Evolutionary conservation across 2,797 vertebrate genomes (phyloP), one percentile per base, ranked within the genome.

Genomic region (Benthosema pterotum): DNA sequence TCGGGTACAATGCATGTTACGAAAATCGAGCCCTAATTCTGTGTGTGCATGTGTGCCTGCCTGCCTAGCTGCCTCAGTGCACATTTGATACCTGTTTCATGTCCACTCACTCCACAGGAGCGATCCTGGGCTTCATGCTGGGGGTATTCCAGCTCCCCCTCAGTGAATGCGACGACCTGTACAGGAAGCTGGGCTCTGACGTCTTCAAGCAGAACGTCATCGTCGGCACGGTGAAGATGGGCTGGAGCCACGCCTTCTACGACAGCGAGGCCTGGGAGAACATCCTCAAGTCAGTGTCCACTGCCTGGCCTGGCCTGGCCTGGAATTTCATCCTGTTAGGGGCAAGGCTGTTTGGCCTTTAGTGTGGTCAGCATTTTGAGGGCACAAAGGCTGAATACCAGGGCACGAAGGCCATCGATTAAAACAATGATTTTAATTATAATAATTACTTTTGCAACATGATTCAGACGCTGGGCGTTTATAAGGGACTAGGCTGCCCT

Each of bases 201-300:
- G 91, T 99, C 58, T 99, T 99, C 87, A 98, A 96, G 82, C 97
- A 98, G 90, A 98, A 99, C 32, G 94, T 97, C 67, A 95, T 99
- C 64, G 92, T 98, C 51, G 97, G 97, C 74, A 97, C 97, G 0
- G 89, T 98, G 73, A 99, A 99, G 91, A 99, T 99, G 97, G 94
- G 97, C 73, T 99, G 97, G 97, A 98, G 80, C 83, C 97, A 99
- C 0, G 96, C 96, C 59, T 99, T 97, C 88, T 99, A 99, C 74
- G 94, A 98, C 87, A 98, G 95, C 52, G 93, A 96, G 82, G 88
- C 92, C 45, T 99, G 97, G 97, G 97, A 98, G 87, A 95, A 92
- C 76, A 93, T 99, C 80, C 94, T 99, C 70, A 96, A 94, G 97
- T 98, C 87, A 94, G 96, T 95, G n/a, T 49, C 46, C 9, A n/a